These are phyloP conservation scores for Neoniphon sammara DNA, from an alignment of 2,797 vertebrate genomes.

Conservation along the genomic window DNA sequence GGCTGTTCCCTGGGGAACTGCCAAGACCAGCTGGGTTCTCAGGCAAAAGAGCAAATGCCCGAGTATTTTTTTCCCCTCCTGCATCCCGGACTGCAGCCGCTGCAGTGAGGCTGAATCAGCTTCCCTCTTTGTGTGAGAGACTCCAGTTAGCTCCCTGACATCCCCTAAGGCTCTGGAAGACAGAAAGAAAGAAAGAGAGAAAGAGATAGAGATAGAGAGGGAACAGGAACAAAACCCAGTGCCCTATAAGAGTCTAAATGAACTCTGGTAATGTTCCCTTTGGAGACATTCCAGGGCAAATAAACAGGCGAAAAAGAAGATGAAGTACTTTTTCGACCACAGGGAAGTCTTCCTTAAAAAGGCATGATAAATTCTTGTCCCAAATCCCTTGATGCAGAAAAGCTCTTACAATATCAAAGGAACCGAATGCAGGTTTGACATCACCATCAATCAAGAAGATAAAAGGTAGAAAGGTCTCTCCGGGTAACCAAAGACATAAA, in stretches of 20 bases:
- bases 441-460: constrained; percentile 46
- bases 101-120: constrained; percentile 25
- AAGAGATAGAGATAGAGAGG: constrained; percentile 4
- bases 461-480: constrained; percentile 48
- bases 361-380: constrained; percentile 41
- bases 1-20: constrained; percentile 10
- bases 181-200: constrained; percentile 33
- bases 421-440: constrained; percentile 41
- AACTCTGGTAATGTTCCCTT: constrained; percentile 67
- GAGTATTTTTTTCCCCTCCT: constrained; percentile 3
- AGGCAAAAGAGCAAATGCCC: constrained; percentile 40
- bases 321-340: constrained; percentile 67
- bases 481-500: constrained; percentile 15
- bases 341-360: constrained; percentile 51
- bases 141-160: constrained; percentile 19
- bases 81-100: constrained; percentile 19
- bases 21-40: constrained; percentile 6
- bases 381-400: constrained; percentile 66
- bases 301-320: constrained; percentile 39
- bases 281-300: constrained; percentile 49
- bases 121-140: constrained; percentile 40
- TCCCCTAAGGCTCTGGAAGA: constrained; percentile 43
- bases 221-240: constrained; percentile 45
- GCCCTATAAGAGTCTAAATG: constrained; percentile 37
- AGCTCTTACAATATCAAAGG: constrained; percentile 66